Percentiles rank a stretch among this genome's conserved stretches.
Evolutionary conservation across 2,113 vertebrate genomes (phyloP).

Genomic region (Platanista minor): DNA sequence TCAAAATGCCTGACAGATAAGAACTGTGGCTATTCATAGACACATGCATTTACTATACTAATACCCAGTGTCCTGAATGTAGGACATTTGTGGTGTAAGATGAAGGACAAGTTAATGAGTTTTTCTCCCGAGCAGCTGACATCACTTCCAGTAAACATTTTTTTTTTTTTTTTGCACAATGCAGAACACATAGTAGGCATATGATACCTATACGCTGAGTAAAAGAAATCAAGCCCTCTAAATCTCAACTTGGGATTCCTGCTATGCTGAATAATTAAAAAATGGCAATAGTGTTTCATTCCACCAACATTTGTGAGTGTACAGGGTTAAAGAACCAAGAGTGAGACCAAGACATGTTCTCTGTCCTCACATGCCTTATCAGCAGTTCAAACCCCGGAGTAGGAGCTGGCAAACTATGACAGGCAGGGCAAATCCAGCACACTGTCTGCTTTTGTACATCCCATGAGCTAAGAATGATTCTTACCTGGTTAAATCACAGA

Average conservation of each 20-base stretch:
- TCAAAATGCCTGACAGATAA: constrained; percentile 58
- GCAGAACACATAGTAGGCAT: constrained; percentile 20
- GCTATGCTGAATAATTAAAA: neutral
- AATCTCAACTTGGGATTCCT: neutral
- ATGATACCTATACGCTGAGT: neutral
- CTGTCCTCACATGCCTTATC: neutral
- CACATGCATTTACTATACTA: constrained; percentile 55
- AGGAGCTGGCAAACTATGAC: neutral
- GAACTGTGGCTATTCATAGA: constrained; percentile 55
- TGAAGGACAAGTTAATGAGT: constrained; percentile 51
- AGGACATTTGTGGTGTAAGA: constrained; percentile 19
- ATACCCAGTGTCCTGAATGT: constrained; percentile 38
- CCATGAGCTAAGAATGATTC: neutral
- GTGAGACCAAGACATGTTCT: neutral
- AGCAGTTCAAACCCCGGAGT: neutral
- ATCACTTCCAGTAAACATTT: constrained; percentile 1
- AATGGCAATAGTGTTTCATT: constrained; percentile 6
- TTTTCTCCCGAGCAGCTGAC: constrained; percentile 36
- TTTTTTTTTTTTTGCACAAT: neutral
- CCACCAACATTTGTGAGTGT: neutral
- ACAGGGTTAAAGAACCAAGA: constrained; percentile 5
- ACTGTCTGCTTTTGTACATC: neutral
- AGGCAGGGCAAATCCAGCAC: neutral
- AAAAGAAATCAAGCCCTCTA: neutral
- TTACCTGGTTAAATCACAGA: neutral